Evolutionary conservation across 92 coral and sea anemone species (phyloP), one percentile per base, ranked within the genome.

Genomic region (Zoanthus sansibaricus): DNA sequence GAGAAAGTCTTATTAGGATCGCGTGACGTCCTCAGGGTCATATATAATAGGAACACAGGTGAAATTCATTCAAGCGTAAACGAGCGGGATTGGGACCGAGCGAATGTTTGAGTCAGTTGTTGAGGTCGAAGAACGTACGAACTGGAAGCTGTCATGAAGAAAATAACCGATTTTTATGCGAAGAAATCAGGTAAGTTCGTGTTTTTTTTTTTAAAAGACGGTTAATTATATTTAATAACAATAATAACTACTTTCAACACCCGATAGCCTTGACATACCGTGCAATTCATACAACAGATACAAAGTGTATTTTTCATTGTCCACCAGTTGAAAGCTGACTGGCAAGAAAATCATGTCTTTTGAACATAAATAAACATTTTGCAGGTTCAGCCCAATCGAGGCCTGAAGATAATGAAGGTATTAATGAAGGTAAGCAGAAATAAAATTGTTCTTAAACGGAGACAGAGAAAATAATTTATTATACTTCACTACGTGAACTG

Each of bases 381-480:
- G 82, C 89, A 86, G 83, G 75, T 86, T 74, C 83, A 86, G 89
- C 83, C 18, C 75, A 86, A 21, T 86, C 89, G 12, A 86, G 89
- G 89, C 75, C 89, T 86, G 89, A 86, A 86, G 82, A 83, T 67
- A 67, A 75, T 86, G 75, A 86, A 86, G 77, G 76, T 86, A 58
- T 86, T 86, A 16, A 86, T 3, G 89, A 86, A 86, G 83, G 83
- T 86, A 86, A 75, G 89, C 89, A 75, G 89, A 86, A 86, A 86
- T 86, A 75, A 86, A 61, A 86, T 86, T 86, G 72, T n/a, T 54
- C 8, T 86, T 59, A 75, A 75, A 59, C n/a, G 76, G 66, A 86
- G 76, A 66, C 82, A 86, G 1, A 82, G 8, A 86, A 14, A 58
- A 75, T 32, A 75, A 86, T 74, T 86, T 9, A 86, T 74, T 46